These are phyloP conservation scores for Hypanus sabinus DNA, from an alignment of 2,113 vertebrate genomes.

Conservation along the genomic window DNA sequence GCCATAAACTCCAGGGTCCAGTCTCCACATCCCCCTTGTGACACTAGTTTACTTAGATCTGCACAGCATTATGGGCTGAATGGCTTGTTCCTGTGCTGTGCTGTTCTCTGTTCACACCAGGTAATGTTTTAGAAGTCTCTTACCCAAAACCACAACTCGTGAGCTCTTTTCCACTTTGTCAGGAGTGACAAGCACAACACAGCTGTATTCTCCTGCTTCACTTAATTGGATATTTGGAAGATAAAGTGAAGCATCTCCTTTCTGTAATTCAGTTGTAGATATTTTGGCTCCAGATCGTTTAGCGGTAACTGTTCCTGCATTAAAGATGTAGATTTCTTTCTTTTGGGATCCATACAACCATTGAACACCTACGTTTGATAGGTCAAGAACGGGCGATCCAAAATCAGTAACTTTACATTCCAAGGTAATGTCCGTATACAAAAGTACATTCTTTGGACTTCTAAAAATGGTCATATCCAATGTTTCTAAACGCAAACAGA, in stretches of 20 bases:
- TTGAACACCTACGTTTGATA: background rate
- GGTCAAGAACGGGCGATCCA: background rate
- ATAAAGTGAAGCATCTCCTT: conserved; percentile 32
- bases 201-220: conserved; percentile 38
- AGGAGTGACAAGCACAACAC: conserved; percentile 6
- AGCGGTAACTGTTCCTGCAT: background rate
- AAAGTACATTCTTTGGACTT: background rate
- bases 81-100: no score
- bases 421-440: background rate
- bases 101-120: background rate
- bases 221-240: conserved; percentile 40
- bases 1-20: no score
- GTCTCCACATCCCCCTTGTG: no score
- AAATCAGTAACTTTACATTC: accelerated
- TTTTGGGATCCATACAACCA: background rate
- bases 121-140: background rate
- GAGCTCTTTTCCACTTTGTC: conserved; percentile 27
- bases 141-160: conserved; percentile 30
- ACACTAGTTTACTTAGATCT: no score
- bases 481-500: background rate
- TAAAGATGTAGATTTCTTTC: conserved; percentile 19
- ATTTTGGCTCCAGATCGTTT: background rate
- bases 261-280: background rate
- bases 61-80: no score
- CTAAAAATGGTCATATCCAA: conserved; percentile 1